Conservation (phyloP, 2,113 vertebrate genomes). For the Eleginops maclovinus region DNA sequence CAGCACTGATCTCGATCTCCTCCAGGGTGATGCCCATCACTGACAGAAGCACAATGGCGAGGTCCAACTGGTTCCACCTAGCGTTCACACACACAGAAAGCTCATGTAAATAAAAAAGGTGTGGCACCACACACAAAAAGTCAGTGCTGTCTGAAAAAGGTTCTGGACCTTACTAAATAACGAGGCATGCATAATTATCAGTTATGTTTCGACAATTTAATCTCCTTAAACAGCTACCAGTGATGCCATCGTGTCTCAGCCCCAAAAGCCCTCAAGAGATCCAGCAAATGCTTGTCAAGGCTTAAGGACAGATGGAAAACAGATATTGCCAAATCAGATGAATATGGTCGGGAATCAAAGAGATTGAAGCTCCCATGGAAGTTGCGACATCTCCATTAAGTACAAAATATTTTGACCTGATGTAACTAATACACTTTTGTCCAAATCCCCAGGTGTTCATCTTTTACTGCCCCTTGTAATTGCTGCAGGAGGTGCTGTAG, state of each 20-base stretch:
- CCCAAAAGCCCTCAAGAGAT: constrained; percentile 20
- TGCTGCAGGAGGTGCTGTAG: not conserved
- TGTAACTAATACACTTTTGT: not conserved
- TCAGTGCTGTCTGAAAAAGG: not conserved
- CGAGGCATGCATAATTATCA: not conserved
- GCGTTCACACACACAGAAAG: not conserved
- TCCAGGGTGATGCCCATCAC: constrained; percentile 97
- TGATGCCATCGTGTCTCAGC: constrained; percentile 1
- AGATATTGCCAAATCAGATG: constrained; percentile 25
- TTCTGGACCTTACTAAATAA: not conserved
- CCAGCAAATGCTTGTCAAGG: constrained; percentile 13
- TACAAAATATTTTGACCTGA: not conserved
- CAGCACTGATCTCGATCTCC: constrained; percentile 97
- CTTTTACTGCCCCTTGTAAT: not conserved
- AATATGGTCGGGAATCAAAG: constrained; percentile 2
- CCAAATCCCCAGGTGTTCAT: not conserved
- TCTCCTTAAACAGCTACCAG: not conserved
- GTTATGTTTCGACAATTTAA: not conserved
- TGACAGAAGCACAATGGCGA: constrained; percentile 96
- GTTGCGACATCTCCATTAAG: not conserved
- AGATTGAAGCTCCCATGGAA: not conserved
- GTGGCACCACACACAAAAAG: not conserved
- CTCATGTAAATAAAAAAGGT: constrained; percentile 1
- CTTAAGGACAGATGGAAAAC: constrained; percentile 39
- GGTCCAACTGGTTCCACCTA: constrained; percentile 98